phyloP scores from a whole-genome alignment of 2,797 vertebrate species.

The Australoheros facetus region DNA sequence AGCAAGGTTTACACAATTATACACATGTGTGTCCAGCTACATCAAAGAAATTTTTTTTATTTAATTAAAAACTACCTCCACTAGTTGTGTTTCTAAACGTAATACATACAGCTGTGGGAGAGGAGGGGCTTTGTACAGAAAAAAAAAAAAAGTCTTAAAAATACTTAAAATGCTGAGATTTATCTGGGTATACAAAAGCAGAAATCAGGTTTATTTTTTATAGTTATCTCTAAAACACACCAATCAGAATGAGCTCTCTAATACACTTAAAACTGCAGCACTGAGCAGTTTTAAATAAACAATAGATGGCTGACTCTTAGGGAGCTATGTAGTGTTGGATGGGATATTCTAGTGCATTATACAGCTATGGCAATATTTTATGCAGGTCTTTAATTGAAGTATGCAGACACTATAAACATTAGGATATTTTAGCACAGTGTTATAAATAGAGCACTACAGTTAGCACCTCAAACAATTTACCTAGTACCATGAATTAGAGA shows the following conservation, averaged over 20 bases:
- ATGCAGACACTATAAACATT: constrained; percentile 68
- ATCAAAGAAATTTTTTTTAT: constrained; percentile 68
- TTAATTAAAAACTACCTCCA: constrained; percentile 71
- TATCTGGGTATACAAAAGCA: constrained; percentile 52
- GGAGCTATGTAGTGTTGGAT: constrained; percentile 29
- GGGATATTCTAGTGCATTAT: constrained; percentile 50
- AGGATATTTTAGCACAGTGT: constrained; percentile 73
- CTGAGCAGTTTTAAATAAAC: constrained; percentile 24
- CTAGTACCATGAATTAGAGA: constrained; percentile 86
- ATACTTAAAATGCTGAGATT: constrained; percentile 66
- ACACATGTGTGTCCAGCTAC: constrained; percentile 79
- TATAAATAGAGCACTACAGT: constrained; percentile 70
- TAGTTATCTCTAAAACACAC: constrained; percentile 58
- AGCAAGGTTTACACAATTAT: constrained; percentile 80
- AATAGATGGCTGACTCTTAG: constrained; percentile 21
- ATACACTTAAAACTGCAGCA: constrained; percentile 60
- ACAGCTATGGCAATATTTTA: constrained; percentile 56
- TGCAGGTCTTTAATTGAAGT: constrained; percentile 45
- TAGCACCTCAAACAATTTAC: constrained; percentile 69
- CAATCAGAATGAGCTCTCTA: constrained; percentile 56
- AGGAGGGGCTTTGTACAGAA: constrained; percentile 75
- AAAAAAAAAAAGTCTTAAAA: constrained; percentile 50
- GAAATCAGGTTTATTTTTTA: constrained; percentile 15
- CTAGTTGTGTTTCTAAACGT: constrained; percentile 67
- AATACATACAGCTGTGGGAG: constrained; percentile 77